Evolutionary conservation across 1,140 invertebrate genomes (phyloP), one percentile per base, ranked within the genome.

Genomic region (Delia radicum): DNA sequence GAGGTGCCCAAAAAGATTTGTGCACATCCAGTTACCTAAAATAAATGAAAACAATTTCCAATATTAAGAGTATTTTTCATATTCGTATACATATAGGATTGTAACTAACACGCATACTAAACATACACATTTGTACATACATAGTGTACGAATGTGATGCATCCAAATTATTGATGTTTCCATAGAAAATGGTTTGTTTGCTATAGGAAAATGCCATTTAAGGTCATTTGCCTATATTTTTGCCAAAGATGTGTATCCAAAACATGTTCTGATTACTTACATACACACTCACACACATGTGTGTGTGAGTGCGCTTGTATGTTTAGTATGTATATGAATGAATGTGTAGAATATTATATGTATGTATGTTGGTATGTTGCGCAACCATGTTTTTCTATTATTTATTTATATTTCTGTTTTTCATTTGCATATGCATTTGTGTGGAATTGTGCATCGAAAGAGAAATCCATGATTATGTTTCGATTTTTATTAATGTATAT

Each of bases 1-100:
- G 84, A 83, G 77, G 84, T 85, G 28, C 84, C 84, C 77, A 86
- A 73, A 71, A 86, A 80, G 74, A 86, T 86, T 82, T 86, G 84
- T 74, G 81, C 82, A 78, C 82, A 84, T 73, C 84, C 84, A 61
- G 84, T 86, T 74, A 86, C 72, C 84, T 86, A 77, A 3, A 78
- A 26, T 10, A 28, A 63, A 63, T 3, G 27, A 63, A 13, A 63
- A 63, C 21, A 63, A 24, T 12, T 27, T 24, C 21, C n/a, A n/a
- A n/a, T n/a, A n/a, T n/a, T n/a, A n/a, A n/a, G n/a, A n/a, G n/a
- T n/a, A n/a, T n/a, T n/a, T n/a, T n/a, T n/a, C n/a, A n/a, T n/a
- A n/a, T n/a, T n/a, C n/a, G n/a, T n/a, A n/a, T n/a, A n/a, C n/a
- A n/a, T n/a, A n/a, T n/a, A n/a, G n/a, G n/a, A n/a, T n/a, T n/a